Conservation (phyloP, 2,888 invertebrate species). For the Gonocerus acuteangulatus region DNA sequence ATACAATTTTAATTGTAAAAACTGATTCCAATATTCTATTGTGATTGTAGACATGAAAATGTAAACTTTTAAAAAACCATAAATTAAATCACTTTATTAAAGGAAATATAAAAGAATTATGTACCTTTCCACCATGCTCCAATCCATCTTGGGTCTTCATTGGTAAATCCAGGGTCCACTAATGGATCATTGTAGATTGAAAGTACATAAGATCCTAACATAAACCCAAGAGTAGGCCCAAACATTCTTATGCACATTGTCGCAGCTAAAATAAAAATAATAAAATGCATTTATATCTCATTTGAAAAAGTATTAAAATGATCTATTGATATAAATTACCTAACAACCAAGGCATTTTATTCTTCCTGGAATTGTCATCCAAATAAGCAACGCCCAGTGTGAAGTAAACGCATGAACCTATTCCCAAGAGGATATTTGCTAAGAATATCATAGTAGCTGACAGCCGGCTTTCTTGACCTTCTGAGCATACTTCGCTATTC, state of each 20-base stretch:
- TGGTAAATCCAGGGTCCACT: constrained; percentile 41
- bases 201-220: constrained; percentile 42
- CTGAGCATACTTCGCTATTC: constrained; percentile 7
- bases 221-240: constrained; percentile 42
- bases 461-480: constrained; percentile 17
- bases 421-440: constrained; percentile 44
- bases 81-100: no score
- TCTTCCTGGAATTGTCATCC: constrained; percentile 43
- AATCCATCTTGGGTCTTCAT: constrained; percentile 48
- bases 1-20: no score
- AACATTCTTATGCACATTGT: constrained; percentile 26
- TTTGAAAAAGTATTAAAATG: no score
- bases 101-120: no score
- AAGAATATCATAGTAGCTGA: constrained; percentile 9
- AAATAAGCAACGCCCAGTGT: constrained; percentile 45
- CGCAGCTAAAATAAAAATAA: constrained; percentile 6
- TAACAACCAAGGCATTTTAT: constrained; percentile 39
- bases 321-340: no score
- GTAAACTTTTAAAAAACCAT: no score
- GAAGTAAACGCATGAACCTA: constrained; percentile 43
- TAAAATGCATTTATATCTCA: not conserved
- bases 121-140: constrained; percentile 51
- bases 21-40: no score
- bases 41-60: no score
- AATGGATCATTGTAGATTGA: constrained; percentile 41